Conservation (phyloP, 2,797 vertebrate species). For the Toxotes lorentzi region DNA sequence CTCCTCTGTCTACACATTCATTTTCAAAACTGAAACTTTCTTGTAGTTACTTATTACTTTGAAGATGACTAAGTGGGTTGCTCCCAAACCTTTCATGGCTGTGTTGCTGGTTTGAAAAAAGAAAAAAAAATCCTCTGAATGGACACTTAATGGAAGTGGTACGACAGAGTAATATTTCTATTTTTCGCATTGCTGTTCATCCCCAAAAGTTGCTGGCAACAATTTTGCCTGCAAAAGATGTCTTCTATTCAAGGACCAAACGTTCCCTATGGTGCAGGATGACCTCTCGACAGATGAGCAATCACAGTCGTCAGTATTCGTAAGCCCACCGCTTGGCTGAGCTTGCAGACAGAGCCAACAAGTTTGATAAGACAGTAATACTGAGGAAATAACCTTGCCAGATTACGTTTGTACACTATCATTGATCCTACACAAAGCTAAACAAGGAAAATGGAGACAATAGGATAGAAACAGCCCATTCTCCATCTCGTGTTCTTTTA, state of each 20-base stretch:
- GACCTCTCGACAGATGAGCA: conserved; percentile 75
- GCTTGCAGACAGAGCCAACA: conserved; percentile 70
- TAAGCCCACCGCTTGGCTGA: conserved; percentile 64
- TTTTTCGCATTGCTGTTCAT: conserved; percentile 50
- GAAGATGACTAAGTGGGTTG: conserved; percentile 12
- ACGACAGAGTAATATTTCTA: conserved; percentile 33
- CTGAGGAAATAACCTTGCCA: conserved; percentile 78
- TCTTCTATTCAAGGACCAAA: conserved; percentile 69
- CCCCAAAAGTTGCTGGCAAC: conserved; percentile 35
- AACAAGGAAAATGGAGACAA: conserved; percentile 75
- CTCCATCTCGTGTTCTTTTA: conserved; percentile 75
- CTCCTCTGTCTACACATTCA: conserved; percentile 1
- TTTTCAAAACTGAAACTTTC: conserved; percentile 18
- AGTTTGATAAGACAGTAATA: conserved; percentile 79
- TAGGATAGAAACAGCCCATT: conserved; percentile 63
- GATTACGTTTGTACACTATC: conserved; percentile 70
- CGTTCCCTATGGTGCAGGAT: conserved; percentile 68
- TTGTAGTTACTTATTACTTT: conserved; percentile 23
- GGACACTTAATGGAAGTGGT: conserved; percentile 13
- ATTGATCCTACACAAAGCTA: conserved; percentile 74
- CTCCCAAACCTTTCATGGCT: conserved; percentile 29
- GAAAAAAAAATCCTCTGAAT: background rate
- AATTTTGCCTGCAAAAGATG: conserved; percentile 45
- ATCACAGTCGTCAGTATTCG: conserved; percentile 75
- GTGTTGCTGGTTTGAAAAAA: background rate